These are phyloP conservation scores for Buteo buteo DNA, from an alignment of 2,113 vertebrate species.

Conservation along the genomic window DNA sequence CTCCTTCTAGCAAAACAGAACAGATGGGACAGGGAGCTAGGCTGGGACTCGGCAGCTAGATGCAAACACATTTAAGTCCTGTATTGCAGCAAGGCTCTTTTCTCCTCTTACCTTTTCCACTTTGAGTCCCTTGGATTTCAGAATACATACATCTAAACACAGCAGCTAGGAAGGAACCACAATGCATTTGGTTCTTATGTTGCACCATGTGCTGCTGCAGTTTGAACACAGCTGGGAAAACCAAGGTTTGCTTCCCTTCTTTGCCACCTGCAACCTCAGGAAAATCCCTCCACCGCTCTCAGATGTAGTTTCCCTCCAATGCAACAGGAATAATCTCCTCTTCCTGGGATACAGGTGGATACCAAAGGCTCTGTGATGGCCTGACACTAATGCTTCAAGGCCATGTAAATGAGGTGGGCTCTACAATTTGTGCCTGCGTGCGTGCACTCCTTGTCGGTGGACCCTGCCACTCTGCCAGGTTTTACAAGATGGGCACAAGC, in stretches of 20 bases:
- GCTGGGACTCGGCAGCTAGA: neutral
- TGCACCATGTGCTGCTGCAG: neutral
- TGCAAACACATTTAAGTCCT: neutral
- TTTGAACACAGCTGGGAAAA: neutral
- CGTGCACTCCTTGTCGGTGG: too few relatives aligned
- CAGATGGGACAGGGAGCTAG: neutral
- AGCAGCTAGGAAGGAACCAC: neutral
- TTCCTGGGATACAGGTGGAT: neutral
- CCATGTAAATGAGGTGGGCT: neutral
- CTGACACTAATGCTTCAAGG: neutral
- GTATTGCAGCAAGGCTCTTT: neutral
- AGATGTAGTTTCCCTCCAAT: neutral
- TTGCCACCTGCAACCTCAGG: neutral
- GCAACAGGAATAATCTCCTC: neutral
- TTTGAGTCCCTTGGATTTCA: neutral
- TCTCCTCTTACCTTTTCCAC: neutral
- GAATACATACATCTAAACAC: neutral
- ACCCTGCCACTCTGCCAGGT: neutral
- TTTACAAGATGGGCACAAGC: neutral
- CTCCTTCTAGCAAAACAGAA: constrained; percentile 1
- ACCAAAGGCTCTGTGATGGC: neutral
- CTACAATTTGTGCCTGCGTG: neutral
- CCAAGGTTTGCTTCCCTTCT: neutral
- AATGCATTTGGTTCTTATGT: neutral
- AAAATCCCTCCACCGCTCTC: neutral